Conservation (phyloP, 2,888 invertebrate genomes). For the Drosophila seclusa region DNA sequence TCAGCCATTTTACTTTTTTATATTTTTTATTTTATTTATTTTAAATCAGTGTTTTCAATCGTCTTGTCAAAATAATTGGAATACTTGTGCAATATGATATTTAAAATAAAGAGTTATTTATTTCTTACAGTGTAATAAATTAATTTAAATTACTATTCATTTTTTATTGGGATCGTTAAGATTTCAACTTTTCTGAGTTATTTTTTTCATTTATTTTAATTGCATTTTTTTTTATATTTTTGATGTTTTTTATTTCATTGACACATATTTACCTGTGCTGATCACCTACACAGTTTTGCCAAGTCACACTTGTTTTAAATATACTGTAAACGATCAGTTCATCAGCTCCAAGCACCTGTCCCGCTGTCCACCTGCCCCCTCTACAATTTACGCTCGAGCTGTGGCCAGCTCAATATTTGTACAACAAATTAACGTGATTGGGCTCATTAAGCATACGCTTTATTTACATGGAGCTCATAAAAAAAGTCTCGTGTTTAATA, state of each 20-base stretch:
- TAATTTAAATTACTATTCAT: neutral
- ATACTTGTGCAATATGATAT: neutral
- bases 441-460: conserved; percentile 73
- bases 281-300: neutral
- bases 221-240: neutral
- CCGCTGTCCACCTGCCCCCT: neutral
- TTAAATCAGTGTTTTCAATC: neutral
- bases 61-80: neutral
- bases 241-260: neutral
- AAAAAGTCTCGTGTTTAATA: conserved; percentile 68
- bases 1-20: fast-evolving
- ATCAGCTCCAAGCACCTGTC: conserved; percentile 37
- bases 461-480: conserved; percentile 59
- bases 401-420: conserved; percentile 50
- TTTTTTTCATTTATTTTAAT: neutral
- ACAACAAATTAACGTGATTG: conserved; percentile 78
- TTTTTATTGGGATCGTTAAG: too few species aligned
- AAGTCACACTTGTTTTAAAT: conserved; percentile 2
- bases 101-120: neutral
- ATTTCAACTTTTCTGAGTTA: neutral
- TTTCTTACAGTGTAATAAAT: too few species aligned
- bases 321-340: conserved; percentile 25
- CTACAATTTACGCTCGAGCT: conserved; percentile 63
- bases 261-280: neutral
- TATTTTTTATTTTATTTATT: neutral